Percentiles rank a stretch among this genome's conserved stretches.
Conservation (phyloP, 2,888 invertebrate genomes). For the Caenorhabditis sp. region DNA sequence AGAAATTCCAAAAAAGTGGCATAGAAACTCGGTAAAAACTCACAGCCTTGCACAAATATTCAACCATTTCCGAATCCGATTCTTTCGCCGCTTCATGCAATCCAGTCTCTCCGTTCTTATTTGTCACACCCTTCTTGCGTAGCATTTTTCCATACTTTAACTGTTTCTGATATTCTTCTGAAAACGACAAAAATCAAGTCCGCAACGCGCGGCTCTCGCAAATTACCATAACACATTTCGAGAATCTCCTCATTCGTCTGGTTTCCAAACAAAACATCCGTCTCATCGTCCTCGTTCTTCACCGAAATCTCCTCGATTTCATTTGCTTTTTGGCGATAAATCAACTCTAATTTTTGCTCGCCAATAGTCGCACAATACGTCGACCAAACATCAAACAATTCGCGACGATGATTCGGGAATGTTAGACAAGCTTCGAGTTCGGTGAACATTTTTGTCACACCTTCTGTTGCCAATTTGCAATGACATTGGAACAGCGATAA, state of each 20-base stretch:
- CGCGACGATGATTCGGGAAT: constrained; percentile 2
- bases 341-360: background rate
- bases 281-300: constrained; percentile 28
- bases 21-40: background rate
- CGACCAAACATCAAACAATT: constrained; percentile 20
- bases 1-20: background rate
- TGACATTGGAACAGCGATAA: constrained; percentile 24
- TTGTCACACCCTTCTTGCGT: constrained; percentile 11
- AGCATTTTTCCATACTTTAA: constrained; percentile 11
- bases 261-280: constrained; percentile 19
- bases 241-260: constrained; percentile 12
- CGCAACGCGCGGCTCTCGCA: no score
- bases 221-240: constrained; percentile 9
- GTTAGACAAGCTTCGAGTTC: constrained; percentile 8
- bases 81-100: constrained; percentile 49
- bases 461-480: constrained; percentile 8
- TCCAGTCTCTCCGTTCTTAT: constrained; percentile 52
- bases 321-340: constrained; percentile 11
- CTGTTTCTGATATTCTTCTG: constrained; percentile 17
- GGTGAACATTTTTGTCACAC: constrained; percentile 6
- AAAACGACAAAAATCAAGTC: no score
- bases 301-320: constrained; percentile 11
- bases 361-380: constrained; percentile 8
- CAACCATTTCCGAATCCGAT: constrained; percentile 26
- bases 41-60: constrained; percentile 40